phyloP scores from a whole-genome alignment of 1,140 invertebrate genomes.

The Seison nebaliae region DNA sequence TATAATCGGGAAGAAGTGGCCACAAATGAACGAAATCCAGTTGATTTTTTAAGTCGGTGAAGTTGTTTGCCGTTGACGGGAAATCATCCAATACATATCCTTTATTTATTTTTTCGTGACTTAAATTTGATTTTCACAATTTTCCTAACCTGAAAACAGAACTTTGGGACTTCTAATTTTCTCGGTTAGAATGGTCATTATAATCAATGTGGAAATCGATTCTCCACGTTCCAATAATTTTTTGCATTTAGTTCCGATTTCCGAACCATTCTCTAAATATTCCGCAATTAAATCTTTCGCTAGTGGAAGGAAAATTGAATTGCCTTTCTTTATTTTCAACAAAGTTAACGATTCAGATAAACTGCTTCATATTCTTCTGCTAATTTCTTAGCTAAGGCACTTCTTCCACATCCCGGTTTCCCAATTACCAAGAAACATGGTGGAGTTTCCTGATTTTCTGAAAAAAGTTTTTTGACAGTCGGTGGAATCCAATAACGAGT shows the following conservation, averaged over 20 bases:
- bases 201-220: constrained; percentile 23
- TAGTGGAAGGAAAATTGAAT: constrained; percentile 12
- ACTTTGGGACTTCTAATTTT: constrained; percentile 29
- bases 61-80: constrained; percentile 22
- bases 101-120: not conserved
- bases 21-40: constrained; percentile 25
- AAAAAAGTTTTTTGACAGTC: too few species aligned
- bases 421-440: constrained; percentile 27
- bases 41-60: constrained; percentile 22
- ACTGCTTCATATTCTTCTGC: constrained; percentile 26
- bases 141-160: constrained; percentile 22
- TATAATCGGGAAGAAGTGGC: constrained; percentile 27
- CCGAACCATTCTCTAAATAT: constrained; percentile 21
- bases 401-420: constrained; percentile 26
- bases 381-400: constrained; percentile 21
- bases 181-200: constrained; percentile 23
- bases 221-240: constrained; percentile 23
- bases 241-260: constrained; percentile 20
- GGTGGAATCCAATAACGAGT: too few species aligned
- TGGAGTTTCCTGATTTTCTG: too few species aligned
- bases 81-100: constrained; percentile 29
- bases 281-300: constrained; percentile 22
- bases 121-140: not conserved
- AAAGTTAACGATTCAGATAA: constrained; percentile 23
- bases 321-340: not conserved